These are phyloP conservation scores for Lordiphosa andalusiaca DNA, from an alignment of 2,888 invertebrate genomes.

Conservation along the genomic window DNA sequence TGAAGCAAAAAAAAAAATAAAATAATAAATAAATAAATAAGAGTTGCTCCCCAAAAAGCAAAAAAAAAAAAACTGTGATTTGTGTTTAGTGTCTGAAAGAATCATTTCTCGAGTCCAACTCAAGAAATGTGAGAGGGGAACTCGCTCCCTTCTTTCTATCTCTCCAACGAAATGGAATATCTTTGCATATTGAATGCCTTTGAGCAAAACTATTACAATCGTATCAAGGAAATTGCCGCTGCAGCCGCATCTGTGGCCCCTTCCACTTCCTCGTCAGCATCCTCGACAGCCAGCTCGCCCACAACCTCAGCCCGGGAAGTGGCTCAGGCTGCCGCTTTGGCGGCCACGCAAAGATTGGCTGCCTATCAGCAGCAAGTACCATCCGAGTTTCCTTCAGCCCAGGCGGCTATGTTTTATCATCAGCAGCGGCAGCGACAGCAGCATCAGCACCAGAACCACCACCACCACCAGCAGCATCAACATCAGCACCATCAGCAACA, in stretches of 20 bases:
- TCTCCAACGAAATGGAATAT: constrained; percentile 72
- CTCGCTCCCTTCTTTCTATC: neutral
- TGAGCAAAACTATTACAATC: constrained; percentile 75
- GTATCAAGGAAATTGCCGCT: constrained; percentile 69
- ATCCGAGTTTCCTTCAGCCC: constrained; percentile 33
- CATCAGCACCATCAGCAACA: constrained; percentile 21
- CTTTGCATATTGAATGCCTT: constrained; percentile 77
- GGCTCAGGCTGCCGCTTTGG: constrained; percentile 44
- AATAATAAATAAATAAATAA: constrained; percentile 31
- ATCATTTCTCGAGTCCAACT: constrained; percentile 2
- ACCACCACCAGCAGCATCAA: constrained; percentile 39
- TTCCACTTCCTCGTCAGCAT: constrained; percentile 52
- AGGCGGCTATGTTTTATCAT: constrained; percentile 42
- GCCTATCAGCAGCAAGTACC: constrained; percentile 40
- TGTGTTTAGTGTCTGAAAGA: constrained; percentile 11
- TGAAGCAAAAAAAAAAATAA: constrained; percentile 47
- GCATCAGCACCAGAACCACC: constrained; percentile 40
- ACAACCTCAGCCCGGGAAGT: constrained; percentile 37
- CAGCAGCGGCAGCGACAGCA: constrained; percentile 47
- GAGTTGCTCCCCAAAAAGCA: constrained; percentile 17
- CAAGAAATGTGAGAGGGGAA: constrained; percentile 3
- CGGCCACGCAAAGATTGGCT: constrained; percentile 47
- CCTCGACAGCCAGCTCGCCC: constrained; percentile 66
- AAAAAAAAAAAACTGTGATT: constrained; percentile 3
- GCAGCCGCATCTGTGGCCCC: constrained; percentile 32